Evolutionary conservation across 2,888 invertebrate genomes (phyloP), one percentile per base, ranked within the genome.

Genomic region (Drosophila subsilvestris): DNA sequence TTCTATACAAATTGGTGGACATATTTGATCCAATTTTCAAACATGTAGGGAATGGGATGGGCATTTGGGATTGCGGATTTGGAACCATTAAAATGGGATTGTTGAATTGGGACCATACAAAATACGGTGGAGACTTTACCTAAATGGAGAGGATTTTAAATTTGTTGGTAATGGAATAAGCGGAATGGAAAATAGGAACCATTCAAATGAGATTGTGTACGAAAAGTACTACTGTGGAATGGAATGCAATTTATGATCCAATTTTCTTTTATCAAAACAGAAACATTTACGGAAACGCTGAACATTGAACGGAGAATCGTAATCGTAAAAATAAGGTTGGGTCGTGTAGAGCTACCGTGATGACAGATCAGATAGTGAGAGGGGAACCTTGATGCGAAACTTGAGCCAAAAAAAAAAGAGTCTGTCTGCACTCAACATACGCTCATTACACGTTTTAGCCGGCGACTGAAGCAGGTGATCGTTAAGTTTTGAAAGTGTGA

Each of bases 401-500:
- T 14, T 20, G 17, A 44, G 48, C 18, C 48, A 29, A 45, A 66
- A 20, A 45, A 66, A 20, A 17, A 43, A 10, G 42, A 20, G 56
- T 42, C 37, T n/a, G 49, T 54, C 29, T 32, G 72, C 71, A 63
- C 53, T 71, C 54, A 48, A 47, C 51, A 37, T 27, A n/a, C 0
- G 68, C 44, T 71, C 65, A 74, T 74, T 69, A 72, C 54, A 70
- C 18, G 44, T 57, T 63, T 48, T 22, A 10, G 71, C 57, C 71
- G 57, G 57, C 25, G 29, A 71, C 2, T 69, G 55, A 54, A 48
- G 48, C 50, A 72, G 73, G 74, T 50, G 70, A 58, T 62, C 62
- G 70, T 74, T 75, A 58, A 74, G 18, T 53, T 50, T 66, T 50
- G 43, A 62, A 55, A 57, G 49, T 63, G 70, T 76, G 57, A 43